phyloP scores from a whole-genome alignment of 2,888 invertebrate species.

The Schizaphis graminum region DNA sequence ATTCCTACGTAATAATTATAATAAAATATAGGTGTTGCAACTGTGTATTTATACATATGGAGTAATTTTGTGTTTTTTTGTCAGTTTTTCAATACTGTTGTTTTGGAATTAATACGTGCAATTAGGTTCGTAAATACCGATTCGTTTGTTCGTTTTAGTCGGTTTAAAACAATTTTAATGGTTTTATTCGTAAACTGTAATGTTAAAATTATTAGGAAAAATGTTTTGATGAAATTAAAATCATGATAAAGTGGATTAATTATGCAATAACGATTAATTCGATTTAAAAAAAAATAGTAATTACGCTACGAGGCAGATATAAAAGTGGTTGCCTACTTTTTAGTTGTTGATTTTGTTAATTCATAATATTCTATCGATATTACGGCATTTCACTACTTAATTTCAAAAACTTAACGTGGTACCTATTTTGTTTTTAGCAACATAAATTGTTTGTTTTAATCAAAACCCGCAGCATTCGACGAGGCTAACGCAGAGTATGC shows the following conservation, averaged over 20 bases:
- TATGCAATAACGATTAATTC: background rate
- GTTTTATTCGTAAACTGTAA: background rate
- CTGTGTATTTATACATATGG: background rate
- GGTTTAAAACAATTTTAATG: background rate
- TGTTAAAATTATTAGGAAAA: background rate
- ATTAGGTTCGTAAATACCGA: background rate
- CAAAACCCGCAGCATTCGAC: background rate
- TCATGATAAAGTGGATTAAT: background rate
- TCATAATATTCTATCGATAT: background rate
- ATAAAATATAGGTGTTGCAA: background rate
- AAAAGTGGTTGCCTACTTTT: background rate
- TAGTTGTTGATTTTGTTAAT: background rate
- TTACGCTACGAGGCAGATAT: too few relatives aligned
- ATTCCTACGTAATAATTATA: background rate
- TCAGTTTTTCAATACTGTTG: background rate
- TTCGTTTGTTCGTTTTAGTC: background rate
- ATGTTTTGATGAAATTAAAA: background rate
- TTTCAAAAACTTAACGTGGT: background rate
- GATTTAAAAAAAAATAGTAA: background rate
- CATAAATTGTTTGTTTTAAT: background rate
- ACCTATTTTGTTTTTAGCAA: background rate
- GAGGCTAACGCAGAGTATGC: background rate
- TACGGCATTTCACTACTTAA: background rate
- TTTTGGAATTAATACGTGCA: background rate
- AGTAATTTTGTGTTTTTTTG: background rate